These are phyloP conservation scores for Acrocephalus scirpaceus DNA, from an alignment of 2,797 vertebrate species.

Conservation along the genomic window DNA sequence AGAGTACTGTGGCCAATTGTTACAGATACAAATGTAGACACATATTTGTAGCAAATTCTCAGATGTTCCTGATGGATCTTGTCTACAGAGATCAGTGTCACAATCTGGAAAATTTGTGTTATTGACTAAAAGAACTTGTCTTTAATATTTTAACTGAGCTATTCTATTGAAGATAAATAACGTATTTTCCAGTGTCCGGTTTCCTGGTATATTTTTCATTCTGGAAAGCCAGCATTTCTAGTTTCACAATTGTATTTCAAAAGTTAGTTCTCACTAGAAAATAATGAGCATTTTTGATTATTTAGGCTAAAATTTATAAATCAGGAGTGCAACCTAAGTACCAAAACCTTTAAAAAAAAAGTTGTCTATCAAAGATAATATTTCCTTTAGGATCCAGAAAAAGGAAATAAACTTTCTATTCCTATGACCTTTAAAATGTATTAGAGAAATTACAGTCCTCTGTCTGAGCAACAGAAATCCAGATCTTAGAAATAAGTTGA, in stretches of 20 bases:
- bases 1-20: not conserved
- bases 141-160: not conserved
- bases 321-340: not conserved
- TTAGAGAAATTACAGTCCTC: not conserved
- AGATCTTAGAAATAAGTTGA: not conserved
- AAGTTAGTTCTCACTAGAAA: not conserved
- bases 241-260: not conserved
- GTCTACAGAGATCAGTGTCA: not conserved
- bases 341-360: not conserved
- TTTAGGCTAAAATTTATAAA: not conserved
- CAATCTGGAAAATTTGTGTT: not conserved
- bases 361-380: not conserved
- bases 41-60: not conserved
- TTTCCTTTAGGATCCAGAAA: not conserved
- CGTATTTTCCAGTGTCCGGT: not conserved
- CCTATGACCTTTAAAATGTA: not conserved
- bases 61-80: not conserved
- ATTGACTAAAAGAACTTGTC: rapidly evolving
- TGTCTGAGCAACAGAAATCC: not conserved
- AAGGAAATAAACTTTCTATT: not conserved
- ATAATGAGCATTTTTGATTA: not conserved
- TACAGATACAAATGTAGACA: not conserved
- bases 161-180: not conserved
- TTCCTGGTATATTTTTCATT: not conserved
- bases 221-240: not conserved